Percentiles rank a stretch among this genome's conserved stretches.
These are phyloP conservation scores for Lates japonicus DNA, from an alignment of 2,797 vertebrate species.

Conservation along the genomic window DNA sequence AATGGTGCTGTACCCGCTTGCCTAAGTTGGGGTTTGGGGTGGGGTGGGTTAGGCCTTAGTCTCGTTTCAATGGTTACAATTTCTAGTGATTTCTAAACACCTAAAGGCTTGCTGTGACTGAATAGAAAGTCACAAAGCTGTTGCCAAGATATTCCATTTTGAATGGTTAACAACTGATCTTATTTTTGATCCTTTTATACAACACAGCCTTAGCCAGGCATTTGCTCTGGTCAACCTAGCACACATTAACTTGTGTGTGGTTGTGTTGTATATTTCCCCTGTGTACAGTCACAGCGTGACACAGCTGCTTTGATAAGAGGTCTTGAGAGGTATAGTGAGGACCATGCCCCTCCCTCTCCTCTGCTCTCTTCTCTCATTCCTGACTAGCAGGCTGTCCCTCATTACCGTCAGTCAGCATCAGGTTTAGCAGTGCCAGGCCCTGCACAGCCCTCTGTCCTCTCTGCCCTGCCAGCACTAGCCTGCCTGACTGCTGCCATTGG, in stretches of 20 bases:
- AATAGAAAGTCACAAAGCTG: slow-evolving; percentile 19
- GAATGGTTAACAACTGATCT: slow-evolving; percentile 18
- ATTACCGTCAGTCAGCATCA: slow-evolving; percentile 94
- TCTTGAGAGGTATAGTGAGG: slow-evolving; percentile 79
- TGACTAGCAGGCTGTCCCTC: slow-evolving; percentile 89
- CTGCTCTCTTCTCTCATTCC: slow-evolving; percentile 76
- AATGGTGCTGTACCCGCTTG: too few relatives aligned
- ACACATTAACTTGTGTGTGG: slow-evolving; percentile 43
- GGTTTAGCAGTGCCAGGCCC: slow-evolving; percentile 83
- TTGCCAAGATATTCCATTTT: slow-evolving; percentile 1
- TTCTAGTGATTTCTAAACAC: neutral
- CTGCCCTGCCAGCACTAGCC: slow-evolving; percentile 81
- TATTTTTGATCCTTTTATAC: slow-evolving; percentile 22
- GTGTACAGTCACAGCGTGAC: slow-evolving; percentile 35
- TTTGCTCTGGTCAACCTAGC: slow-evolving; percentile 31
- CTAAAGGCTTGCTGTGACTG: slow-evolving; percentile 6
- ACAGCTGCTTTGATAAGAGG: slow-evolving; percentile 77
- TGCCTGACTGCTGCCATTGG: slow-evolving; percentile 87
- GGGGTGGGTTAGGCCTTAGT: too few relatives aligned
- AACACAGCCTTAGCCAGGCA: slow-evolving; percentile 28
- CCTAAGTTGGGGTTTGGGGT: too few relatives aligned
- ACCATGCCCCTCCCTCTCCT: slow-evolving; percentile 72
- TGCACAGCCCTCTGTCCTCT: slow-evolving; percentile 86
- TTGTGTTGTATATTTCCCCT: slow-evolving; percentile 40
- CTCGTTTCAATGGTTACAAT: too few relatives aligned